Conservation (phyloP, 2,797 vertebrate genomes). For the Xyrichtys novacula region DNA sequence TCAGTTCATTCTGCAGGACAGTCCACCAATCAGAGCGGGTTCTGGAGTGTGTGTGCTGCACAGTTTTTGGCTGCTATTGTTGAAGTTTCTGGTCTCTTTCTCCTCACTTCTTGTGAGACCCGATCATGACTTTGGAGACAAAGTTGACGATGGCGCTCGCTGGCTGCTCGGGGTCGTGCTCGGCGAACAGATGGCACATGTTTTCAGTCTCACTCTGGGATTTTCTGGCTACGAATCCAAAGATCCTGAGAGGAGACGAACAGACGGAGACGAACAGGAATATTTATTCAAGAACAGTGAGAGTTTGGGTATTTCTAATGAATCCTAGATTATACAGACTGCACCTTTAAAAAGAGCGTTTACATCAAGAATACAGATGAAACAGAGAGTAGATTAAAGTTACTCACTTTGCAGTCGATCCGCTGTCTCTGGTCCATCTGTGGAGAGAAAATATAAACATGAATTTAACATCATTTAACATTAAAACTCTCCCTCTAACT, state of each 20-base stretch:
- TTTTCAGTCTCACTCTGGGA: conserved; percentile 94
- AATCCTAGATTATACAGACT: background rate
- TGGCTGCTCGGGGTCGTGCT: conserved; percentile 96
- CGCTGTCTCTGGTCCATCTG: too few species aligned
- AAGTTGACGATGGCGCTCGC: conserved; percentile 98
- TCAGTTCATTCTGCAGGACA: conserved; percentile 17
- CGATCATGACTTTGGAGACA: conserved; percentile 98
- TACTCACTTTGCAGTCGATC: too few species aligned
- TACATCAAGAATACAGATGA: too few species aligned
- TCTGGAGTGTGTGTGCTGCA: conserved; percentile 17
- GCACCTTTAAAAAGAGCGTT: too few species aligned
- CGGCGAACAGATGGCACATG: conserved; percentile 95
- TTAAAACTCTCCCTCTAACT: too few species aligned
- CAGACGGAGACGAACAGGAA: background rate
- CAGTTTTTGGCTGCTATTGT: conserved; percentile 12
- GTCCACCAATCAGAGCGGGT: conserved; percentile 13
- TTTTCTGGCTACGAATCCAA: conserved; percentile 96
- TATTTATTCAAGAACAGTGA: background rate
- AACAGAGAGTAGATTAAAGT: too few species aligned
- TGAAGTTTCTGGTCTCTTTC: background rate
- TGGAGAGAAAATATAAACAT: too few species aligned
- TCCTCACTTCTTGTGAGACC: conserved; percentile 89
- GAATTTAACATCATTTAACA: too few species aligned
- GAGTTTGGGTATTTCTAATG: background rate
- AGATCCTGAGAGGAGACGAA: conserved; percentile 85